Evolutionary conservation across 2,797 vertebrate genomes (phyloP).

Genomic region (Microctenopoma lineatum): DNA sequence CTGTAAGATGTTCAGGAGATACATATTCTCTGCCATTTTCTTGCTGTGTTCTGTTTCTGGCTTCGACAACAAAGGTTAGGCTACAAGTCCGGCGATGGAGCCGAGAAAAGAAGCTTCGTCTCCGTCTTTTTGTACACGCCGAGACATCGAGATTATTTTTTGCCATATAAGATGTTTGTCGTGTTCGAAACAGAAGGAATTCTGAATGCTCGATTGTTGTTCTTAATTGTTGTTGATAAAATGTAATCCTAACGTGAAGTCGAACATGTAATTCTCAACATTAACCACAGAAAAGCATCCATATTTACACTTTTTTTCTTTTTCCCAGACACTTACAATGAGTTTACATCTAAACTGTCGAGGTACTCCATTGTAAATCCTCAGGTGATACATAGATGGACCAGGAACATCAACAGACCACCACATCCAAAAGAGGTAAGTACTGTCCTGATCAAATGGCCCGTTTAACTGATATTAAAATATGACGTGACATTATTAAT

Average conservation of each 20-base stretch:
- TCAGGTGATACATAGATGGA: conserved; percentile 62
- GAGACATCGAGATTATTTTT: background rate
- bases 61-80: conserved; percentile 65
- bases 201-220: background rate
- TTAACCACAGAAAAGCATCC: background rate
- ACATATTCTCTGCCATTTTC: conserved; percentile 4
- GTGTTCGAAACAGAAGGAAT: background rate
- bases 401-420: conserved; percentile 54
- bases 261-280: no score
- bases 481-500: background rate
- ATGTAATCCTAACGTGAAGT: background rate
- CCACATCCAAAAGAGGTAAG: conserved; percentile 51
- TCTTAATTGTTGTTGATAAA: background rate
- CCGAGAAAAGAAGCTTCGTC: fast-evolving
- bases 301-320: background rate
- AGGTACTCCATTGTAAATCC: conserved; percentile 78
- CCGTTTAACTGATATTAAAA: background rate
- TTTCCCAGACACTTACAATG: conserved; percentile 40
- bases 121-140: background rate
- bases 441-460: background rate
- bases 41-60: conserved; percentile 29
- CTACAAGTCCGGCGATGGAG: background rate
- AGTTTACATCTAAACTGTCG: conserved; percentile 40
- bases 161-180: background rate
- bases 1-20: conserved; percentile 48